These are phyloP conservation scores for Poeciliopsis turneri DNA, from an alignment of 2,797 vertebrate species.

Conservation along the genomic window DNA sequence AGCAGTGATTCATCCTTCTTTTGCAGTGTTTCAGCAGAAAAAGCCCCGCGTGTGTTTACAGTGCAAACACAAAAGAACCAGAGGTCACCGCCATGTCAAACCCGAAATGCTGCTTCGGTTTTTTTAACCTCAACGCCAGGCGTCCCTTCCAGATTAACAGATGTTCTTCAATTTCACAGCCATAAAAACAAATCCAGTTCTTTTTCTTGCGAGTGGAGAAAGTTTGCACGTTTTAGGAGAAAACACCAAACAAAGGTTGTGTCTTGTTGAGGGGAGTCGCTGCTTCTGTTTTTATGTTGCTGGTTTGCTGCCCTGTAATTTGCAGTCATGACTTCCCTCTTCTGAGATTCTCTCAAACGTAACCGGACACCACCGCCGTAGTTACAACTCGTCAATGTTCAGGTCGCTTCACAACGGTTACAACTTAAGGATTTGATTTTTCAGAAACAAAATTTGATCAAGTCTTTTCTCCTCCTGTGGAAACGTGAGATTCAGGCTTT, in stretches of 20 bases:
- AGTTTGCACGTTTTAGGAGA: background rate
- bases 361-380: background rate
- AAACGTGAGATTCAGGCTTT: background rate
- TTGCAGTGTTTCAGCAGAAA: conserved; percentile 25
- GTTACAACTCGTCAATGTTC: background rate
- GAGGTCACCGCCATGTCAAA: conserved; percentile 42
- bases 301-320: conserved; percentile 4
- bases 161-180: background rate
- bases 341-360: background rate
- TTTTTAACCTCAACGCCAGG: conserved; percentile 5
- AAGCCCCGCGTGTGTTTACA: conserved; percentile 59
- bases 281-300: background rate
- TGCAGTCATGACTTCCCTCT: background rate
- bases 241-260: background rate
- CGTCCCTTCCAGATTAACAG: conserved; percentile 8
- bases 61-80: conserved; percentile 44
- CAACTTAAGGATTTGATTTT: background rate
- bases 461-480: background rate
- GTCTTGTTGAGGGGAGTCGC: background rate
- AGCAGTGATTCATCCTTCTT: conserved; percentile 57
- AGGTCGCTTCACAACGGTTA: background rate
- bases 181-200: too few relatives aligned
- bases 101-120: conserved; percentile 1
- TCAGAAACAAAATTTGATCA: background rate
- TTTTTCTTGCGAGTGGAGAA: background rate